A percentile compares a stretch with the other conserved stretches of the same genome.
These are phyloP conservation scores for Zootermopsis nevadensis DNA, from an alignment of 2,888 invertebrate species.

Conservation along the genomic window DNA sequence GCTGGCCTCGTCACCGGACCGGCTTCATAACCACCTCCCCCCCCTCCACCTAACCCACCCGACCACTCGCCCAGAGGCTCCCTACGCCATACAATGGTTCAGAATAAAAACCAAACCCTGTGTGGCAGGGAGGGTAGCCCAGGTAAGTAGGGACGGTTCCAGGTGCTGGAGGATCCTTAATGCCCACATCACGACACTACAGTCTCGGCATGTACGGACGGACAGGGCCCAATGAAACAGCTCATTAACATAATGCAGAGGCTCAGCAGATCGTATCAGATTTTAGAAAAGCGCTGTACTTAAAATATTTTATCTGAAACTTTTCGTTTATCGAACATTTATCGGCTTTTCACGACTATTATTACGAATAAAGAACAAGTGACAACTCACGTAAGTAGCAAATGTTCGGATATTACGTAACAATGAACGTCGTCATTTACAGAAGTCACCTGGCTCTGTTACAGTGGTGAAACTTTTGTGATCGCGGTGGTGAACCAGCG, in stretches of 20 bases:
- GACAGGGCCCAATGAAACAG: not conserved
- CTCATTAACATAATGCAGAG: not conserved
- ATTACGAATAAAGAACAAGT: no score
- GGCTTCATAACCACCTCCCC: not conserved
- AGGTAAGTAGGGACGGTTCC: slow-evolving; percentile 34
- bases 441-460: no score
- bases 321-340: no score
- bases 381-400: no score
- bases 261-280: no score
- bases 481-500: no score
- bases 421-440: no score
- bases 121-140: slow-evolving; percentile 36
- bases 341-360: no score
- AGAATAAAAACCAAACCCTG: slow-evolving; percentile 9
- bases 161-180: slow-evolving; percentile 15
- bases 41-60: not conserved
- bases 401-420: no score
- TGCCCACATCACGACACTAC: slow-evolving; percentile 2
- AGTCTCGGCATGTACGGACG: not conserved
- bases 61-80: not conserved
- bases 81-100: not conserved
- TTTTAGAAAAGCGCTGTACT: no score
- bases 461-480: no score
- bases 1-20: not conserved
- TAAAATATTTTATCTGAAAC: no score